Evolutionary conservation across 2,797 vertebrate species (phyloP), one percentile per base, ranked within the genome.

Genomic region (Paguma larvata): DNA sequence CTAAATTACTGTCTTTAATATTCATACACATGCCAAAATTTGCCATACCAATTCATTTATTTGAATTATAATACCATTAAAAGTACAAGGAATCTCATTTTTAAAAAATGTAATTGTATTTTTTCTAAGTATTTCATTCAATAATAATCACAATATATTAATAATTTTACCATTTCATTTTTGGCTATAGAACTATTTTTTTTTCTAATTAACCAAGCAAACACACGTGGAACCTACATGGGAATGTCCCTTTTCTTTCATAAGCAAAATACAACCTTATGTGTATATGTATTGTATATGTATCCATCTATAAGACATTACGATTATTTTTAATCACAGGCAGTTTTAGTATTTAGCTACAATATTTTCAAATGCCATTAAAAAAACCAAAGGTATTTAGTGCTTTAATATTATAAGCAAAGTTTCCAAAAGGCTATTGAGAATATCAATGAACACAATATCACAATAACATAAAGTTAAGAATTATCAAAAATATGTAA

Each of bases 151-250:
- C 3, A 78, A 88, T 63, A 59, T 2, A 44, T 73, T 80, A 63
- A 77, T 89, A 67, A 68, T 68, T 96, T 94, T 6, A 89, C 3
- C 23, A 34, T 78, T 88, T 94, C n/a, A 91, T 44, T 92, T 92
- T 89, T 91, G 73, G 21, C 10, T 62, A 21, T 2, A 46, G 16
- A 83, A 63, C 3, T 70, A 86, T 38, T 89, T 21, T 34, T 23
- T 89, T 85, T 85, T 21, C 80, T 90, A 68, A 51, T 96, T 79
- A 91, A 82, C 14, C 72, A 96, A 84, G 23, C 91, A 79, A 94
- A 95, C 12, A 34, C 21, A 75, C 2, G 13, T 16, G 80, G 85
- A 84, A 62, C 3, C 34, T 77, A 77, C 2, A 84, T 14, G 25
- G 48, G 41, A 15, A 25, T 44, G 1, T 75, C 2, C 23, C 21